Evolutionary conservation across 1,140 invertebrate genomes (phyloP).

Genomic region (Scaptomyza montana): DNA sequence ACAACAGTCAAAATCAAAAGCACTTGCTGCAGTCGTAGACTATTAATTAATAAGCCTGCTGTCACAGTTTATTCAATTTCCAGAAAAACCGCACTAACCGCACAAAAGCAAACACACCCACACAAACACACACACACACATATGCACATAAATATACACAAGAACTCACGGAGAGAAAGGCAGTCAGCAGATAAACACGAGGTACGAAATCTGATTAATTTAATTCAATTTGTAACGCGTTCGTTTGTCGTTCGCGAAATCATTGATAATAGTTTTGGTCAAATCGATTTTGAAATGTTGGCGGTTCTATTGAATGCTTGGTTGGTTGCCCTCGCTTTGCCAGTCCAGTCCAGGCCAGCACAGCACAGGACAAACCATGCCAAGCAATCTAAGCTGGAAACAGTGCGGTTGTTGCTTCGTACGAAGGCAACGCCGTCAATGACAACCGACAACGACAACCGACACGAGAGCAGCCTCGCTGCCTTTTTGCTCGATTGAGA

Average conservation of each 20-base stretch:
- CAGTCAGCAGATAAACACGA: conserved; percentile 28
- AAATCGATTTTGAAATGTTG: conserved; percentile 75
- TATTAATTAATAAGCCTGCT: conserved; percentile 37
- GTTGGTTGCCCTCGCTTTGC: not conserved
- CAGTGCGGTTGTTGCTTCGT: conserved; percentile 74
- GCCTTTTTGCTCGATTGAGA: conserved; percentile 18
- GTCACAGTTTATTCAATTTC: conserved; percentile 53
- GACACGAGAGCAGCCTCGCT: conserved; percentile 36
- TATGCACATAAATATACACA: conserved; percentile 4
- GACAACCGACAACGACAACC: conserved; percentile 26
- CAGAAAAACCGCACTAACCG: conserved; percentile 22
- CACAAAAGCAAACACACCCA: conserved; percentile 6
- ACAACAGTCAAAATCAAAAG: conserved; percentile 26
- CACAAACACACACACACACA: conserved; percentile 11
- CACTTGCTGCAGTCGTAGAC: conserved; percentile 51
- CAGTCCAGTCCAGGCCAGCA: not conserved
- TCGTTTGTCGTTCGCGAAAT: conserved; percentile 62
- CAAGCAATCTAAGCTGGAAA: conserved; percentile 17
- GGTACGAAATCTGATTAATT: conserved; percentile 67
- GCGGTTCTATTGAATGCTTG: conserved; percentile 34
- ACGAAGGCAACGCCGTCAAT: conserved; percentile 44
- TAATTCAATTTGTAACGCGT: conserved; percentile 72
- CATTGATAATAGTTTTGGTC: conserved; percentile 81
- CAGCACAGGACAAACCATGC: not conserved
- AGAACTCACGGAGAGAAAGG: conserved; percentile 12